Base-by-base conservation (phyloP, 1,140 invertebrate genomes). In the Drosophila teissieri region DNA sequence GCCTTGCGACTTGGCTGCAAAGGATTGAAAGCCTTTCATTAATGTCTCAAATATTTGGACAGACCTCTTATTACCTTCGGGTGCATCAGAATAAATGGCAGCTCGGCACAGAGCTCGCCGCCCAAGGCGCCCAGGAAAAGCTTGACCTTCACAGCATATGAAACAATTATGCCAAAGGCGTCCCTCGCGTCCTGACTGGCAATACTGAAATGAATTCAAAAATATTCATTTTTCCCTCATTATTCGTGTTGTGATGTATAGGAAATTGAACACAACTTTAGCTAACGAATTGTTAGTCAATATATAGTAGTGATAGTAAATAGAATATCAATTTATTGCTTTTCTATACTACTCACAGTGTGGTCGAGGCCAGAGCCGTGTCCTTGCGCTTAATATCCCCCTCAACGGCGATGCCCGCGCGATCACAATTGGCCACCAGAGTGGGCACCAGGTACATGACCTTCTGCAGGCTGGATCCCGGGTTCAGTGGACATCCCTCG, bases 21-120 rank as follows among this genome's bases (percentile, higher is more conserved):
- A 12, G 4, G 4, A 8, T 12, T 15, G 5, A 45, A 1, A 34
- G 1, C 34, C 8, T 24, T 3, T 12, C 17, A 31, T 5, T 40
- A 36, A 44, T 3, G 15, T 2, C 12, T 17, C 15, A 1, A 34
- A 10, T 14, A 19, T 19, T 45, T 24, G 37, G 6, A 1, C 1
- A 11, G 8, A 2, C 1, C 4, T n/a, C 3, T 12, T 17, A 11
- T 76, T 83, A 95, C 95, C 93, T 99, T 99, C 3, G 98, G 97
- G 93, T 99, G 97, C 96, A 99, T 99, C 44, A 99, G 93, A 45
- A 99, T 97, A 93, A 99, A 99, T 8, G 99, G 99, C 78, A 99
- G 92, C 93, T 99, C 98, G 3, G 98, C 98, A 14, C 96, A 94
- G 10, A 99, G 93, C 93, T 99, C 98, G 12, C 98, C 98, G 34